Evolutionary conservation across 2,888 invertebrate species (phyloP).

Genomic region (Clistopyga incitator): DNA sequence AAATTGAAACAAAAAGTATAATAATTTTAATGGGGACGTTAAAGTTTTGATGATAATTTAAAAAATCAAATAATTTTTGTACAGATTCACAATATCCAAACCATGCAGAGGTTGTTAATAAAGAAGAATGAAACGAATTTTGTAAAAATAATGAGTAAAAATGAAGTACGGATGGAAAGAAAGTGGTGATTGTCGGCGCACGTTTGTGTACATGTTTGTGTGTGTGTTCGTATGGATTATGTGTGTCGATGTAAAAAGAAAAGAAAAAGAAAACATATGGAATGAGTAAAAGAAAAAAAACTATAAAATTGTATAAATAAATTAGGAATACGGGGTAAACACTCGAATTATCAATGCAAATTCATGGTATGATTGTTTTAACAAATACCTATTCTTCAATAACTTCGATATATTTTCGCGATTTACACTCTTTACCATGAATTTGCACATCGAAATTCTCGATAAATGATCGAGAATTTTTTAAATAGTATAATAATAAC

Average conservation of each 20-base stretch:
- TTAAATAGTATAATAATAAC: slow-evolving; percentile 59
- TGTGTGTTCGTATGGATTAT: slow-evolving; percentile 70
- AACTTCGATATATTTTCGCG: neutral
- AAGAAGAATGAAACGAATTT: slow-evolving; percentile 53
- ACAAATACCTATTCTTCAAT: neutral
- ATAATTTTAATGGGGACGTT: slow-evolving; percentile 27
- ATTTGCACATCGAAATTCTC: slow-evolving; percentile 32
- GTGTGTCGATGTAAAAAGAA: slow-evolving; percentile 68
- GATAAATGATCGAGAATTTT: slow-evolving; percentile 52
- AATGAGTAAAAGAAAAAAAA: slow-evolving; percentile 67
- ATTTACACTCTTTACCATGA: neutral
- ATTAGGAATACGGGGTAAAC: slow-evolving; percentile 57
- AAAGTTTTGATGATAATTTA: slow-evolving; percentile 34
- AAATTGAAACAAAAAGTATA: slow-evolving; percentile 49
- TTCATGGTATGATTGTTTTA: slow-evolving; percentile 36
- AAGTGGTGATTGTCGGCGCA: slow-evolving; percentile 59
- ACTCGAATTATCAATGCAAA: slow-evolving; percentile 57
- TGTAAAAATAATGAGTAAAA: slow-evolving; percentile 50
- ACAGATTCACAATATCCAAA: slow-evolving; percentile 70
- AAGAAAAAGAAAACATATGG: slow-evolving; percentile 72
- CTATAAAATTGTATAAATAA: slow-evolving; percentile 64
- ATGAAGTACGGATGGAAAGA: slow-evolving; percentile 58
- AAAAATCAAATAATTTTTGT: slow-evolving; percentile 50
- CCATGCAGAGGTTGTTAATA: slow-evolving; percentile 70
- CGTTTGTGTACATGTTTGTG: slow-evolving; percentile 51